Evolutionary conservation across 30 jellyfish, hydroid and myxozoan species (phyloP).

Genomic region (Mastigias papua): DNA sequence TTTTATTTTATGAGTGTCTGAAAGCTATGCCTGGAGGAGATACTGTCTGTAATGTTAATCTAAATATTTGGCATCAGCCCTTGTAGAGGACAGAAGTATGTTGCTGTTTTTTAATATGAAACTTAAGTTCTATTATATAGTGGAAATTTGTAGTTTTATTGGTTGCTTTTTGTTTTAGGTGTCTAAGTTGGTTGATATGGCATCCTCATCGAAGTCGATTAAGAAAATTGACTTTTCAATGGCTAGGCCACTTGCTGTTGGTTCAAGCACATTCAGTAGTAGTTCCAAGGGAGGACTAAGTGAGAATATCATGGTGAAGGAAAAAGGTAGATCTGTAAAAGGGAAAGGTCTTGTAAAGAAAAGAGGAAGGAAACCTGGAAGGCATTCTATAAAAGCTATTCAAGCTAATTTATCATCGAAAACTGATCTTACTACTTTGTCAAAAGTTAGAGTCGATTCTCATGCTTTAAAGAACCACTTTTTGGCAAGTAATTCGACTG

Average conservation of each 20-base stretch:
- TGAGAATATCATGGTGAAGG: background rate
- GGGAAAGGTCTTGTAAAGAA: conserved; percentile 9
- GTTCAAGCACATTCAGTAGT: background rate
- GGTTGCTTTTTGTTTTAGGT: background rate
- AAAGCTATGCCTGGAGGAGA: too few species aligned
- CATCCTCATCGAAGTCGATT: conserved; percentile 2
- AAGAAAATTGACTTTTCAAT: conserved; percentile 15
- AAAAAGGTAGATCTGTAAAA: background rate
- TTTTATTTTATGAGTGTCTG: too few species aligned
- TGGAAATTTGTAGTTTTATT: background rate
- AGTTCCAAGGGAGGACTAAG: background rate
- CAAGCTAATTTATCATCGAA: background rate
- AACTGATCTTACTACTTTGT: conserved; percentile 6
- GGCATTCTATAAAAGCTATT: background rate
- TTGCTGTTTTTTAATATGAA: too few species aligned
- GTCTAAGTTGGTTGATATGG: background rate
- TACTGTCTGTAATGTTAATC: too few species aligned
- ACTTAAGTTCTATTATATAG: too few species aligned
- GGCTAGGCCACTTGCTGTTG: conserved; percentile 8
- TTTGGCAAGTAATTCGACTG: background rate
- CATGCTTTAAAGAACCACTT: background rate
- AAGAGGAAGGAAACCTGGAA: background rate
- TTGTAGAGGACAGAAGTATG: too few species aligned
- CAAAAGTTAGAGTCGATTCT: background rate
- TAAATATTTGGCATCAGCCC: too few species aligned